Evolutionary conservation across 2,797 vertebrate species (phyloP).

Genomic region (Apogon talboti): DNA sequence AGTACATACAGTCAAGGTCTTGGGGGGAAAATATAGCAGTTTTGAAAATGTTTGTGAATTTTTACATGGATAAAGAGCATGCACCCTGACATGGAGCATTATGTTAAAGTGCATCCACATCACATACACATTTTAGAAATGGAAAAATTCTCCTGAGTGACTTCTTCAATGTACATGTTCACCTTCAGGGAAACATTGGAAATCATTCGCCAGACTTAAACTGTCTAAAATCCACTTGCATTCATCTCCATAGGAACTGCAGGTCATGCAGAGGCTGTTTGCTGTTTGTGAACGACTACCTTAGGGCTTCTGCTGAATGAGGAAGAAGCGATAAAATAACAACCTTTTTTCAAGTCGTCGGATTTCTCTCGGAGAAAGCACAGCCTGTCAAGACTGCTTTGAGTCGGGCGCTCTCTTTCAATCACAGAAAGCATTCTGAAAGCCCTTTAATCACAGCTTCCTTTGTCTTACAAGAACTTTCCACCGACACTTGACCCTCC

Average conservation of each 20-base stretch:
- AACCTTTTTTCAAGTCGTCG: neutral
- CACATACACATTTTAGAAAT: no score
- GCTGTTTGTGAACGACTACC: conserved; percentile 9
- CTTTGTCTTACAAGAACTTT: conserved; percentile 21
- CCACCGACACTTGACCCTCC: conserved; percentile 41
- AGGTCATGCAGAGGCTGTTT: neutral
- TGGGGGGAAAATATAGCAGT: no score
- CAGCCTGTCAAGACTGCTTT: neutral
- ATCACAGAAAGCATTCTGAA: conserved; percentile 3
- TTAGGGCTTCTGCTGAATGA: neutral
- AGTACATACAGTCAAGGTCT: no score
- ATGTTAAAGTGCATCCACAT: no score
- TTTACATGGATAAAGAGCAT: no score
- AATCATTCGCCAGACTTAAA: neutral
- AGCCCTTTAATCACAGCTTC: conserved; percentile 38
- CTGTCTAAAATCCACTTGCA: neutral
- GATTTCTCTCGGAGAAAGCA: neutral
- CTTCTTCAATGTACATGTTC: no score
- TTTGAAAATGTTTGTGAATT: no score
- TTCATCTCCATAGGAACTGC: conserved; percentile 1
- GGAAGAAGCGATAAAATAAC: neutral
- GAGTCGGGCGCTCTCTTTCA: conserved; percentile 10
- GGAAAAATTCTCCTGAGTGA: no score
- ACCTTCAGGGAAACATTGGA: neutral
- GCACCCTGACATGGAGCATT: no score